Conservation (phyloP, 2,888 invertebrate species). For the Chydorus sphaericus region DNA sequence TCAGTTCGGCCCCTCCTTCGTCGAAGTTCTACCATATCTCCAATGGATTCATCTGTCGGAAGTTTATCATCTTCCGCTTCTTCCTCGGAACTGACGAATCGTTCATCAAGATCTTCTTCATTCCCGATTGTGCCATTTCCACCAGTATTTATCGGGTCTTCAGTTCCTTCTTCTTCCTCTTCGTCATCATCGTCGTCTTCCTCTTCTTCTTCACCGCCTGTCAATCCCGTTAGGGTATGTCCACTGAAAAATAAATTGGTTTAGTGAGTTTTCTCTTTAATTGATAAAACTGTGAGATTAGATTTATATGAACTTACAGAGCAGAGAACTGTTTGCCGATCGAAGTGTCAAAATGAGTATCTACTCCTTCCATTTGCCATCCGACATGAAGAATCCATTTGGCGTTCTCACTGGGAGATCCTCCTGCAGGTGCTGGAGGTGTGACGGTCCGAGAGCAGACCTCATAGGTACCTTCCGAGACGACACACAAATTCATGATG, state of each 20-base stretch:
- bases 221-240: slow-evolving; percentile 87
- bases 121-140: not conserved
- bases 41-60: no score
- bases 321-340: slow-evolving; percentile 92
- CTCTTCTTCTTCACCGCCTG: slow-evolving; percentile 69
- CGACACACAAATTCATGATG: slow-evolving; percentile 83
- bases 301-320: no score
- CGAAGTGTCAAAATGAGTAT: slow-evolving; percentile 87
- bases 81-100: slow-evolving; percentile 29
- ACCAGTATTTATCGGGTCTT: slow-evolving; percentile 23
- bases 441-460: slow-evolving; percentile 87
- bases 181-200: slow-evolving; percentile 43
- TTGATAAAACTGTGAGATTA: no score
- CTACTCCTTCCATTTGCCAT: slow-evolving; percentile 99
- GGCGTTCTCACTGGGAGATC: slow-evolving; percentile 76
- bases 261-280: no score
- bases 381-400: slow-evolving; percentile 97
- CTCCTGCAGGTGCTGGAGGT: slow-evolving; percentile 52
- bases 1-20: slow-evolving; percentile 3
- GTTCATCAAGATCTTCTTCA: slow-evolving; percentile 15
- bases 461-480: slow-evolving; percentile 98
- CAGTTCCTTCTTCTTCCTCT: slow-evolving; percentile 54
- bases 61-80: slow-evolving; percentile 16
- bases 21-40: slow-evolving; percentile 7
- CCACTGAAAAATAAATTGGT: no score